Evolutionary conservation across 2,797 vertebrate species (phyloP).

Genomic region (Ataeniobius toweri): DNA sequence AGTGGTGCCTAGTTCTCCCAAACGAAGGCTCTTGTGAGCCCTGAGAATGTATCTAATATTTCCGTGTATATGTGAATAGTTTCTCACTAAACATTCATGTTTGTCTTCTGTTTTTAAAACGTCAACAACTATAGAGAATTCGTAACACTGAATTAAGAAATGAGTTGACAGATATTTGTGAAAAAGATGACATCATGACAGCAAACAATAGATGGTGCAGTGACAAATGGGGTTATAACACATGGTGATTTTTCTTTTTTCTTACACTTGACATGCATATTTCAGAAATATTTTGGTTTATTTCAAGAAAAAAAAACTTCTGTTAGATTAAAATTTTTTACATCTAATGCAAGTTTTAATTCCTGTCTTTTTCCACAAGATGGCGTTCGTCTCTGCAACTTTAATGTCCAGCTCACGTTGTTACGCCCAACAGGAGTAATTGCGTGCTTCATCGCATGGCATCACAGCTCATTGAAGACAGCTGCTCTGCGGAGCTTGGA

Average conservation of each 20-base stretch:
- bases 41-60: neutral
- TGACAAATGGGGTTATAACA: neutral
- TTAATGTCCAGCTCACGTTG: neutral
- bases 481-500: neutral
- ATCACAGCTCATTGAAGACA: rapidly evolving
- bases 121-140: neutral
- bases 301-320: neutral
- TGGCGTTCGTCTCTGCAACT: neutral
- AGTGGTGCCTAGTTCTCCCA: too few relatives aligned
- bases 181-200: neutral
- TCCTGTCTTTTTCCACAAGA: neutral
- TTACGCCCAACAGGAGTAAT: too few relatives aligned
- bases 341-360: too few relatives aligned
- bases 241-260: too few relatives aligned
- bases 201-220: neutral
- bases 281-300: neutral
- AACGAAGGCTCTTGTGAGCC: neutral
- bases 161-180: neutral
- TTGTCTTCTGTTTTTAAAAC: neutral
- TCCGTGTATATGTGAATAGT: neutral
- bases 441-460: neutral
- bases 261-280: neutral
- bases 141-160: neutral
- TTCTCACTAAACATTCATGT: neutral
- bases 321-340: too few relatives aligned